Base-by-base conservation (phyloP, 2,797 vertebrate species). In the Fistularia commersonii region DNA sequence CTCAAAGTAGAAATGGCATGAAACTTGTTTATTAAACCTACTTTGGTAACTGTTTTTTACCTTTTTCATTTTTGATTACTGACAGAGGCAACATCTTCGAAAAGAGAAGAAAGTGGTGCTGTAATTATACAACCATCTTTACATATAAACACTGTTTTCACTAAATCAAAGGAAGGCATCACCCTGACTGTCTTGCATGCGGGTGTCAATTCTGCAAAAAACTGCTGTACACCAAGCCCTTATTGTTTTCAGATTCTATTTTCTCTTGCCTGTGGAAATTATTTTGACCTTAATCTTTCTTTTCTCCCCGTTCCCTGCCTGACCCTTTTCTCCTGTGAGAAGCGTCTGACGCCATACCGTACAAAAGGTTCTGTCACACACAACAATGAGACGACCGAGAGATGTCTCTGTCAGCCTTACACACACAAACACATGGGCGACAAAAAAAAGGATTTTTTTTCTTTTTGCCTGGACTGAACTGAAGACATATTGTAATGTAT, bases 211-310 rank as follows among this genome's bases (percentile, higher is more conserved):
- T 35, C n/a, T n/a, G n/a, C n/a, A 13, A n/a, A 70, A 68, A 43
- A 54, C 15, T 55, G 3, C 49, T 58, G 64, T 45, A 5, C 40
- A 32, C 13, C 6, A 38, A 37, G 12, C 52, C 52, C 32, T 61
- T 55, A 73, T 71, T 74, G 66, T 75, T 57, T 69, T 53, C 47
- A 54, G 66, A 12, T 66, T 75, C 50, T 71, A 48, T 55, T 56
- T 58, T 77, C 57, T 34, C 0, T 7, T 10, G 57, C 31, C 75
- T 79, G 74, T 84, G 79, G 45, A 82, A 79, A 82, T 80, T 57
- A 48, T 77, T 77, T 54, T 77, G 82, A 80, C 77, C 74, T 57
- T 81, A 84, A 84, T 80, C 82, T n/a, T n/a, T 79, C 44, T 42
- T 42, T 42, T 72, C 51, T 71, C 50, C 70, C 51, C 52, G 9